Conservation (phyloP, 2,113 vertebrate genomes). For the Zosterops hypoxanthus region DNA sequence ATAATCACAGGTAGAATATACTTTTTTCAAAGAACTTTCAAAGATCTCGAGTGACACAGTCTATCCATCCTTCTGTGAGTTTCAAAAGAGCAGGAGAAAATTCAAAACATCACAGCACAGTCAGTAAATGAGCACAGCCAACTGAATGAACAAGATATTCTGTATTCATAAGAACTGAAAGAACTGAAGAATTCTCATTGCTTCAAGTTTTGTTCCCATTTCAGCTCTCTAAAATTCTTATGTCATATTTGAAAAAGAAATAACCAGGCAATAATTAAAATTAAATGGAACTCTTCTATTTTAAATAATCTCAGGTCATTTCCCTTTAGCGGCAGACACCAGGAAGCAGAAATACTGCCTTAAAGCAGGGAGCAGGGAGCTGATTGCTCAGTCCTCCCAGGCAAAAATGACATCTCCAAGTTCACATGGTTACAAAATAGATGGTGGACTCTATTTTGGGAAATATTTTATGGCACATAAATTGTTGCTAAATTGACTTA, state of each 20-base stretch:
- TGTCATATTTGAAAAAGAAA: conserved; percentile 71
- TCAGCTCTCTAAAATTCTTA: conserved; percentile 66
- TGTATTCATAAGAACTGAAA: conserved; percentile 60
- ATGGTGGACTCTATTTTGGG: conserved; percentile 70
- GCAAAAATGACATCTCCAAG: conserved; percentile 9
- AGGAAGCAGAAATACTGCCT: neutral
- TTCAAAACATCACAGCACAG: neutral
- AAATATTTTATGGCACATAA: conserved; percentile 77
- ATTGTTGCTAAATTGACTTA: conserved; percentile 87
- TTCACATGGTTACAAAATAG: conserved; percentile 81
- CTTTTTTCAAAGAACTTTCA: neutral
- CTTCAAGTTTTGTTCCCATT: conserved; percentile 64
- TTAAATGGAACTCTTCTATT: conserved; percentile 65
- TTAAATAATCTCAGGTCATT: conserved; percentile 68
- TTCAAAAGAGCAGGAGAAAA: neutral
- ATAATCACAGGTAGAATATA: neutral
- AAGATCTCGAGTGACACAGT: neutral
- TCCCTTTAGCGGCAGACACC: conserved; percentile 66
- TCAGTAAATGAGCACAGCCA: neutral
- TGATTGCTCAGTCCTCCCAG: neutral
- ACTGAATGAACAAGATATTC: conserved; percentile 25
- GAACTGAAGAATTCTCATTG: conserved; percentile 60
- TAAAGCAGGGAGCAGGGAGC: neutral
- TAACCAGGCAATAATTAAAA: conserved; percentile 69
- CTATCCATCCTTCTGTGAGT: neutral